phyloP scores from a whole-genome alignment of 2,888 invertebrate genomes.

The Conus canariensis region DNA sequence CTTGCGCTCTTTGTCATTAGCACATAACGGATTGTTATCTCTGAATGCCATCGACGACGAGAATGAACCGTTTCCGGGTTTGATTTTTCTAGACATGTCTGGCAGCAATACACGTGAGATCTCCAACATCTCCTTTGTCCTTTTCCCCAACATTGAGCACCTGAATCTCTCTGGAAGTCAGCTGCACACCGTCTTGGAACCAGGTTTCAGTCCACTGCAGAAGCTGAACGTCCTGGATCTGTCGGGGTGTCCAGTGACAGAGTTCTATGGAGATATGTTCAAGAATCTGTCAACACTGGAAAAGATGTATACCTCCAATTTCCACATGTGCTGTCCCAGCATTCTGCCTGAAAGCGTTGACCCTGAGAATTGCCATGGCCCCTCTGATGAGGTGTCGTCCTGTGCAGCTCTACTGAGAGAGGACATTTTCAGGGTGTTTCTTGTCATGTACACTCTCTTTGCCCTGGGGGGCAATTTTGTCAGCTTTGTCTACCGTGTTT shows the following conservation, averaged over 20 bases:
- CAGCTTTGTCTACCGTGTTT: slow-evolving; percentile 39
- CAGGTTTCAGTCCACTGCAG: slow-evolving; percentile 11
- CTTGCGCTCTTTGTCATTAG: neutral
- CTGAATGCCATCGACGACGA: neutral
- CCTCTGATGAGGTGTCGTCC: slow-evolving; percentile 36
- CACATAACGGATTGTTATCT: neutral
- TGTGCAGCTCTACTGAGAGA: slow-evolving; percentile 33
- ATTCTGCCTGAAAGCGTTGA: slow-evolving; percentile 14
- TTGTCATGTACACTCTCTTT: slow-evolving; percentile 22
- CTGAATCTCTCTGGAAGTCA: neutral
- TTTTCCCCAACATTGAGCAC: neutral
- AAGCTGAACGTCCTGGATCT: slow-evolving; percentile 10
- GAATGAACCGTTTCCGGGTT: neutral
- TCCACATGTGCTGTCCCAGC: slow-evolving; percentile 35
- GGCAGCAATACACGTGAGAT: neutral
- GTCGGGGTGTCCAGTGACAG: neutral
- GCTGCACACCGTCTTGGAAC: neutral
- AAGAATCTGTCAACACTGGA: neutral
- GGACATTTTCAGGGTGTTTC: slow-evolving; percentile 20
- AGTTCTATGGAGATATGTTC: slow-evolving; percentile 15
- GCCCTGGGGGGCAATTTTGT: slow-evolving; percentile 33
- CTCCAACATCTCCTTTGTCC: neutral
- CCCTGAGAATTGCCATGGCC: slow-evolving; percentile 23
- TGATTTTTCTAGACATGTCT: neutral
- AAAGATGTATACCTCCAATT: slow-evolving; percentile 32